Conservation (phyloP, 2,113 vertebrate species). For the Cynoglossus semilaevis region DNA sequence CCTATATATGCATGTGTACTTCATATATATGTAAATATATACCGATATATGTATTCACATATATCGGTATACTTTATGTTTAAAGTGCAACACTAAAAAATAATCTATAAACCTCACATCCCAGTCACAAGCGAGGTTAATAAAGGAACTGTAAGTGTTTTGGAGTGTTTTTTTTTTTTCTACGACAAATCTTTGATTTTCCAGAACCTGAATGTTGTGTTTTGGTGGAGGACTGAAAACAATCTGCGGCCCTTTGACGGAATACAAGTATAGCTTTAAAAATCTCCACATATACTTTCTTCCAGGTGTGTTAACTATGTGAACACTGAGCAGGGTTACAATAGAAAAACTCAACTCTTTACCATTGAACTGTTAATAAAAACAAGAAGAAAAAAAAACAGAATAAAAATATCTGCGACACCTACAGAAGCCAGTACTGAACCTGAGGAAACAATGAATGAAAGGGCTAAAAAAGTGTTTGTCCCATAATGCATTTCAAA, state of each 20-base stretch:
- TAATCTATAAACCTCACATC: slow-evolving; percentile 7
- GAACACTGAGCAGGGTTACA: slow-evolving; percentile 12
- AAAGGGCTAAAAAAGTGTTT: too few relatives aligned
- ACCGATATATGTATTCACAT: too few relatives aligned
- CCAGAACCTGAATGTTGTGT: slow-evolving; percentile 27
- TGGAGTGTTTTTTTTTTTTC: slow-evolving; percentile 15
- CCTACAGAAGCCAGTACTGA: slow-evolving; percentile 24
- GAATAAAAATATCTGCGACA: slow-evolving; percentile 31
- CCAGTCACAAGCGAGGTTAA: slow-evolving; percentile 22
- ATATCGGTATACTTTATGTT: too few relatives aligned
- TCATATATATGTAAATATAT: too few relatives aligned
- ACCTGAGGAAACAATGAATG: too few relatives aligned
- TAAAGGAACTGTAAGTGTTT: slow-evolving; percentile 29
- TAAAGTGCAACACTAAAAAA: background rate
- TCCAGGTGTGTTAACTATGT: slow-evolving; percentile 28
- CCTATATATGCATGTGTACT: too few relatives aligned
- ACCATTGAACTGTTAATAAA: slow-evolving; percentile 5
- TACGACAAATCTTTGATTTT: too few relatives aligned
- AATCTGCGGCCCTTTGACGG: slow-evolving; percentile 44
- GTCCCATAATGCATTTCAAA: slow-evolving; percentile 24
- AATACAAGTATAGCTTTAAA: slow-evolving; percentile 48
- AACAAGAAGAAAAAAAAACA: slow-evolving; percentile 1
- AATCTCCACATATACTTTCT: slow-evolving; percentile 41
- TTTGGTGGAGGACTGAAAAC: slow-evolving; percentile 35
- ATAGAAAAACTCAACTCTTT: slow-evolving; percentile 29